These are phyloP conservation scores for Pteropus rufus DNA, from an alignment of 2,797 vertebrate species.

Conservation along the genomic window DNA sequence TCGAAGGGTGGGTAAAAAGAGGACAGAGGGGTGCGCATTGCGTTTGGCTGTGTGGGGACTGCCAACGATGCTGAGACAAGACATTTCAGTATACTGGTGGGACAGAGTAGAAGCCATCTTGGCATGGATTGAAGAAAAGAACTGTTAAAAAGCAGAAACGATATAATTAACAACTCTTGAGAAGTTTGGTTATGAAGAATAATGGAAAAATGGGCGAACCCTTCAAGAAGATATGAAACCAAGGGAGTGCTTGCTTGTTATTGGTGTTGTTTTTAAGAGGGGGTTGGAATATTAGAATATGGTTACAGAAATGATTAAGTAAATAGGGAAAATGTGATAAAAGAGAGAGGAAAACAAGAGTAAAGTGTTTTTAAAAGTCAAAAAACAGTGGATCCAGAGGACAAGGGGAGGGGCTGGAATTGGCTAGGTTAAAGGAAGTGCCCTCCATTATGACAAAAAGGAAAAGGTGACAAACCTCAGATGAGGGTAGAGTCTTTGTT, in stretches of 20 bases:
- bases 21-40: not conserved
- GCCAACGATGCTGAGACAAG: not conserved
- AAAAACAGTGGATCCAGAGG: not conserved
- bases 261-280: not conserved
- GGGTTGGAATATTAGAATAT: not conserved
- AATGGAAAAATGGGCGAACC: not conserved
- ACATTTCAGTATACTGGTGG: not conserved
- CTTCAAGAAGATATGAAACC: not conserved
- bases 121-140: not conserved
- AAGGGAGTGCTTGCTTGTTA: not conserved
- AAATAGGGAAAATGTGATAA: not conserved
- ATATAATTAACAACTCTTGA: not conserved
- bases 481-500: not conserved
- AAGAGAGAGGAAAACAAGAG: not conserved
- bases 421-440: not conserved
- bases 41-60: no score
- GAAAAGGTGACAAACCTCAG: not conserved
- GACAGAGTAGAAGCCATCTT: not conserved
- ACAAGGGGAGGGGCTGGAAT: not conserved
- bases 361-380: not conserved
- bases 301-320: not conserved
- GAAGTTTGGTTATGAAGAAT: not conserved
- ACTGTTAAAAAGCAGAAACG: not conserved
- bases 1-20: not conserved
- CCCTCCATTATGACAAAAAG: not conserved